Evolutionary conservation across 2,797 vertebrate species (phyloP).

Genomic region (Betta splendens): DNA sequence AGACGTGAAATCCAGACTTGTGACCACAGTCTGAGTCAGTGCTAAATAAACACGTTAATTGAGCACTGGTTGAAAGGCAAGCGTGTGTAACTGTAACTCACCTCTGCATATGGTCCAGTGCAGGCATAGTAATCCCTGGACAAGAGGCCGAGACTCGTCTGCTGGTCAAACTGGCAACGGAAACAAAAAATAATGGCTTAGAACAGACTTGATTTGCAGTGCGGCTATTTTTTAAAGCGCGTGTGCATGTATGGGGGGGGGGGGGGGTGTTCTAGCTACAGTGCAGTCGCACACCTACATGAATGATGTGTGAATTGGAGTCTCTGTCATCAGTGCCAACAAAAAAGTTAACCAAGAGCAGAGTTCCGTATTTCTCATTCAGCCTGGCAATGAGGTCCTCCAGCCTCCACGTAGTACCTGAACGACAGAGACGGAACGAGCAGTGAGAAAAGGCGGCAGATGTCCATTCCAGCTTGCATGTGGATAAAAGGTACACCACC

Average conservation of each 20-base stretch:
- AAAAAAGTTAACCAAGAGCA: slow-evolving; percentile 91
- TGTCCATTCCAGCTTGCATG: slow-evolving; percentile 1
- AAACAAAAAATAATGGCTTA: slow-evolving; percentile 45
- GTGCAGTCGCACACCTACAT: slow-evolving; percentile 84
- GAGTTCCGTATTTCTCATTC: slow-evolving; percentile 91
- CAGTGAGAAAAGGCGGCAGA: not conserved
- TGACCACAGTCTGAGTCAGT: slow-evolving; percentile 18
- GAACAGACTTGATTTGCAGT: too few relatives aligned
- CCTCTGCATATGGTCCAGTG: slow-evolving; percentile 88
- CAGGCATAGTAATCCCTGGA: slow-evolving; percentile 94
- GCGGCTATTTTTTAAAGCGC: too few relatives aligned
- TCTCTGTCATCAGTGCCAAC: slow-evolving; percentile 92
- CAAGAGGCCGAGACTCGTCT: slow-evolving; percentile 87
- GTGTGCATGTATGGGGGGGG: not conserved
- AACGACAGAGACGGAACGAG: slow-evolving; percentile 19
- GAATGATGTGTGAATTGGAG: slow-evolving; percentile 90
- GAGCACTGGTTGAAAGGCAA: slow-evolving; percentile 11
- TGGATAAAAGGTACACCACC: slow-evolving; percentile 73
- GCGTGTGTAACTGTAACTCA: slow-evolving; percentile 58
- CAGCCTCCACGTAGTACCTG: slow-evolving; percentile 86
- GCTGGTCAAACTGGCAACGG: slow-evolving; percentile 89
- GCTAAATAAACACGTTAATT: not conserved
- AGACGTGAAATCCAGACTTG: slow-evolving; percentile 31
- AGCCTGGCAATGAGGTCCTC: slow-evolving; percentile 88
- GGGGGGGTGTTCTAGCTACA: not conserved